Base-by-base conservation (phyloP, 2,113 vertebrate species). In the Anarrhichthys ocellatus region DNA sequence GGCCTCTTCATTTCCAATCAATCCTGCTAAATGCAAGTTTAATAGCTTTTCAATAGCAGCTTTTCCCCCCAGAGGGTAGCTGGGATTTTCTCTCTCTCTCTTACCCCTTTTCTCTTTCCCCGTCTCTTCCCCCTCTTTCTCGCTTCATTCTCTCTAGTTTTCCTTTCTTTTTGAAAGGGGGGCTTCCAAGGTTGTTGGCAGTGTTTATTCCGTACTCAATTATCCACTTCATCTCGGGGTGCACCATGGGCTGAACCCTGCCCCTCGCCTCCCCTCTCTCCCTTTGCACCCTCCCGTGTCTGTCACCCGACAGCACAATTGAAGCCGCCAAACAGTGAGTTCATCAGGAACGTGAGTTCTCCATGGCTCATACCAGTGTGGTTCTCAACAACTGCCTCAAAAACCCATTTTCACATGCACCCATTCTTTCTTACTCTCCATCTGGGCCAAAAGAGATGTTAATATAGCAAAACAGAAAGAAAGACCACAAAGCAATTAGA, bases 11-110 rank as follows among this genome's bases (percentile, higher is more conserved):
- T 95, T 96, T 94, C 94, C 92, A 95, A 95, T 95, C 95, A 95
- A 96, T 95, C 95, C 94, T 93, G 93, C 94, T 95, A 96, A 96
- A 96, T 95, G 95, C 94, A 95, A 94, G 94, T 95, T 96, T 95
- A 96, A 96, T 95, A 95, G 95, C 94, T 95, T 95, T 95, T 96
- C 95, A 95, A 95, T 95, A 95, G 94, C 91, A 89, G 91, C 91
- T 92, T 91, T 89, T 61, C 88, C 92, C 91, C 93, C 93, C 89
- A 86, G 87, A 93, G 94, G 93, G 92, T 89, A 83, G 91, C 85
- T 76, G 88, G 93, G 92, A 92, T 95, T 95, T 94, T 94, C 93
- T 92, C 90, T 91, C 88, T 70, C 83, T 63, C 72, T 77, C 88
- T 86, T 82, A 81, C 91, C 82, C 87, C 82, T 83, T 85, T 89